Evolutionary conservation across 2,888 invertebrate species (phyloP), one percentile per base, ranked within the genome.

Genomic region (Eremobia ochroleuca): DNA sequence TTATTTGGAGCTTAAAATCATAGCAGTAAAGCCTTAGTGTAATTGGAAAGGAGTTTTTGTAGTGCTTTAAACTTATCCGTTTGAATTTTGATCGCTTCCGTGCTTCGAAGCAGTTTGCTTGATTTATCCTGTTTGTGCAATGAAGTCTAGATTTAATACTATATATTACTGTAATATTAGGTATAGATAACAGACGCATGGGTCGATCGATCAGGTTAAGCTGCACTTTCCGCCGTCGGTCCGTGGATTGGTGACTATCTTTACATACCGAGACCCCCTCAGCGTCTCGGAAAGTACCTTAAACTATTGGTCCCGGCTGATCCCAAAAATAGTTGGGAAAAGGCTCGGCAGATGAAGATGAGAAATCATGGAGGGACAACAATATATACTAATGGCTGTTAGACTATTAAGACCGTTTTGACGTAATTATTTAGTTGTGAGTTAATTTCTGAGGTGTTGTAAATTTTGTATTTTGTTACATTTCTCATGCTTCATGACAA

Each of bases 1-100:
- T 49, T 82, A 68, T 64, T 82, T 28, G 5, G 21, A 73, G 65
- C 49, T 75, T 68, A 13, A 74, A 65, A 74, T 34, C 52, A 37
- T 74, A 8, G 43, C 18, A 73, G 37, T 15, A 15, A 73, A 75
- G 68, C n/a, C 49, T 67, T 49, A 52, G 73, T 76, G 49, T 83
- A 86, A 85, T 80, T 86, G 69, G 67, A 86, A 76, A 74, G 67
- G 59, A 77, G 18, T 83, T 69, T 86, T 80, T 79, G 68, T 46
- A 73, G 73, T 28, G 68, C 58, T 74, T 76, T 73, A 69, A 79
- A 82, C 79, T 70, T 77, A 31, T 28, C 46, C 28, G 31, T 81
- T 78, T 65, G 58, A 68, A 34, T 79, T 77, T 75, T 52, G 43
- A 84, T 76, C 76, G 79, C 40, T 70, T 37, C 37, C 3, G 15